Evolutionary conservation across 1,140 invertebrate species (phyloP).

Genomic region (Hylaeus volcanicus): DNA sequence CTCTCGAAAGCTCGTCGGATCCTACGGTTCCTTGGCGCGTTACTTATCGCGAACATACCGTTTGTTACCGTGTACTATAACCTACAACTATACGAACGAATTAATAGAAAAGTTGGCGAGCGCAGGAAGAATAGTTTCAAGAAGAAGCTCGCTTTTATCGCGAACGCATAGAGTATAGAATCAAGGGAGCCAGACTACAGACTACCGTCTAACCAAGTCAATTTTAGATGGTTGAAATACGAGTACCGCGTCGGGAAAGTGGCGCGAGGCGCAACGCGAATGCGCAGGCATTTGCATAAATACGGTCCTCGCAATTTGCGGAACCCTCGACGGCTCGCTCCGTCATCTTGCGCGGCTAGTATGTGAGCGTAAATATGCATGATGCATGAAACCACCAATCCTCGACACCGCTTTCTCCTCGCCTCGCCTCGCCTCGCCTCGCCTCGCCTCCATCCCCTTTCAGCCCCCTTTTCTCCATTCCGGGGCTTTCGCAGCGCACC

Average conservation of each 20-base stretch:
- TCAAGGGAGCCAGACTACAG: background rate
- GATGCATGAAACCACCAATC: constrained; percentile 58
- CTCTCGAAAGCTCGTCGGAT: too few relatives aligned
- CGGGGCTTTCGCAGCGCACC: constrained; percentile 25
- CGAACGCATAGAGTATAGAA: background rate
- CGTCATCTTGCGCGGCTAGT: constrained; percentile 44
- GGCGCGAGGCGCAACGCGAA: constrained; percentile 19
- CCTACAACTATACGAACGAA: too few relatives aligned
- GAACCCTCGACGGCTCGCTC: constrained; percentile 10
- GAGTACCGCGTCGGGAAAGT: constrained; percentile 11
- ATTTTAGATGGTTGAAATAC: constrained; percentile 2
- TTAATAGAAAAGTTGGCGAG: too few relatives aligned
- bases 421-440: too few relatives aligned
- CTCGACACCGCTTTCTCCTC: constrained; percentile 9
- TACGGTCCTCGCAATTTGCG: constrained; percentile 50
- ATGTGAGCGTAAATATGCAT: constrained; percentile 70
- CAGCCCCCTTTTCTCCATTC: background rate
- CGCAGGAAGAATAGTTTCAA: too few relatives aligned
- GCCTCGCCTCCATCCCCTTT: constrained; percentile 11
- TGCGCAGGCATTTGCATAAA: constrained; percentile 58
- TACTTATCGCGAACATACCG: too few relatives aligned
- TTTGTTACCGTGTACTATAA: too few relatives aligned
- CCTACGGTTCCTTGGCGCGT: too few relatives aligned
- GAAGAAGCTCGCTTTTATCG: background rate
- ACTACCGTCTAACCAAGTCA: constrained; percentile 34